Evolutionary conservation across 2,888 invertebrate species (phyloP), one percentile per base, ranked within the genome.

Genomic region (Drosophila pegasa): DNA sequence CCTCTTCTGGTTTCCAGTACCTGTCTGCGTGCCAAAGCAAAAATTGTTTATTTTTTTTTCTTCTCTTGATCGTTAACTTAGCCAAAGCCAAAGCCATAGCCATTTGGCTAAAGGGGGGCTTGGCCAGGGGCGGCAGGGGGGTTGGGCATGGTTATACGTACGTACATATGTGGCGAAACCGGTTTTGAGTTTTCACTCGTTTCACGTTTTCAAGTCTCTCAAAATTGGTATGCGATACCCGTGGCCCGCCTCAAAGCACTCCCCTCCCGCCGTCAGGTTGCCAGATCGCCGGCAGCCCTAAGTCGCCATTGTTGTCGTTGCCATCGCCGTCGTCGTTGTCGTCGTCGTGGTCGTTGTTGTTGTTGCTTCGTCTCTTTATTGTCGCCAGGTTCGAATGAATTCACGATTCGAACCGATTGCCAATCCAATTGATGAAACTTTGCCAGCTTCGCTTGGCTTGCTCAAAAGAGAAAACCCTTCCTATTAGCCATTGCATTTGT

Each of bases 121-220:
- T 50, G 50, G 25, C 20, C 10, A 33, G 48, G 31, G 56, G 56
- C 12, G 29, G 33, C 12, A 18, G 16, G 31, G 16, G 10, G 35
- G 0, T 3, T n/a, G 29, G 29, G 18, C 29, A 18, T 56, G 18
- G 12, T 5, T 50, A 20, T 59, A 43, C 55, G 51, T 50, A 45
- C 27, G 18, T 43, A n/a, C 29, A 22, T 63, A 45, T 65, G 56
- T 51, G 47, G 45, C 35, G 27, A 72, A 86, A 83, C 83, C 51
- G 57, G 83, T 83, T 83, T 83, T 80, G 80, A 83, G 83, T 86
- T 86, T 83, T 83, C 83, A 86, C 86, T 83, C 83, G 86, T 66
- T 86, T 83, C 86, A 74, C 74, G 83, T 83, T 83, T 86, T 82
- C 69, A 77, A 75, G 68, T 71, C 70, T 68, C 77, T 83, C 69